phyloP scores from a whole-genome alignment of 2,797 vertebrate genomes.

The Telmatherina bonti region DNA sequence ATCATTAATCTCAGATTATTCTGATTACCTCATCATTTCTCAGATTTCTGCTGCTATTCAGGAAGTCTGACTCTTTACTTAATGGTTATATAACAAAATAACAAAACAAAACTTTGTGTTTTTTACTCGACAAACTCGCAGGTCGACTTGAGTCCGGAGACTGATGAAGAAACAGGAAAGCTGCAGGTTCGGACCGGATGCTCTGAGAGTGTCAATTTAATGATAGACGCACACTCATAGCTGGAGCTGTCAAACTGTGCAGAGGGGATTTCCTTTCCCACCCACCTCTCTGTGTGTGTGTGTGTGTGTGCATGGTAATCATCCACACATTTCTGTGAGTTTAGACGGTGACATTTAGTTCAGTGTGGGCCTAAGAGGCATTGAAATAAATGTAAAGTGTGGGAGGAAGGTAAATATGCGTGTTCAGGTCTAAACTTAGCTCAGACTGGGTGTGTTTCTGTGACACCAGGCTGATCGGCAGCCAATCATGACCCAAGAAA shows the following conservation, averaged over 20 bases:
- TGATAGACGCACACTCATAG: conserved; percentile 63
- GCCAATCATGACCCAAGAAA: no score
- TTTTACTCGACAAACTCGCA: conserved; percentile 5
- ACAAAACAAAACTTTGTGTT: not conserved
- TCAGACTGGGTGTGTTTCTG: not conserved
- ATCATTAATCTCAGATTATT: no score
- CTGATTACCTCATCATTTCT: no score
- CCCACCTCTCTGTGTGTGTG: conserved; percentile 33
- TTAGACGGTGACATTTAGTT: conserved; percentile 57
- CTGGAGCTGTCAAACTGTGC: conserved; percentile 32
- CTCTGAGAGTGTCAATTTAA: conserved; percentile 42
- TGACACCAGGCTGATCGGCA: no score
- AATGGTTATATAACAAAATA: not conserved
- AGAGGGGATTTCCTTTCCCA: conserved; percentile 74
- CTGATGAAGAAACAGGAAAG: conserved; percentile 44
- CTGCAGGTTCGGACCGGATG: conserved; percentile 41
- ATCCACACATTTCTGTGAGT: conserved; percentile 25
- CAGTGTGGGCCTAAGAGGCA: conserved; percentile 12
- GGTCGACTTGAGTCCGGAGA: not conserved
- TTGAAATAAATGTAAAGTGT: conserved; percentile 26
- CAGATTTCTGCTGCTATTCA: no score
- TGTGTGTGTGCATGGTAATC: conserved; percentile 21
- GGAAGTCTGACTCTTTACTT: no score
- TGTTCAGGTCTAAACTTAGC: conserved; percentile 20
- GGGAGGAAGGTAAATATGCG: conserved; percentile 32